Evolutionary conservation across 2,888 invertebrate genomes (phyloP).

Genomic region (Zygothrica quintamaculata): DNA sequence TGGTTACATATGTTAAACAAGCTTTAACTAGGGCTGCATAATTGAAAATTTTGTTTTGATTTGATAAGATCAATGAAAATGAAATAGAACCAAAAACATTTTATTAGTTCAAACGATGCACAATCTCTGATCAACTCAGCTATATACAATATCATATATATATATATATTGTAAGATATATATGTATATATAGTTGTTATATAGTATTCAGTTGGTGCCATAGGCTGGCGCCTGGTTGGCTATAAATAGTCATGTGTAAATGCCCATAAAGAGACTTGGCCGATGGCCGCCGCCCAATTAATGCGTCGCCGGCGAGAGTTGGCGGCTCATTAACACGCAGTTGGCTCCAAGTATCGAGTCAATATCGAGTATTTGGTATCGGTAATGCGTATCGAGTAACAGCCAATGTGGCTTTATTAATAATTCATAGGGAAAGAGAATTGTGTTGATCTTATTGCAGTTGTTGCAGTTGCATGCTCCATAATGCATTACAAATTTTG

Average conservation of each 20-base stretch:
- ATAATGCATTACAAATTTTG: constrained; percentile 76
- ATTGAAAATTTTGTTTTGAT: constrained; percentile 54
- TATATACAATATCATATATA: background rate
- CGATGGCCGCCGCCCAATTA: constrained; percentile 61
- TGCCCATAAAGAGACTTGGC: constrained; percentile 62
- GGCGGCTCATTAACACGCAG: constrained; percentile 76
- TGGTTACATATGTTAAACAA: constrained; percentile 58
- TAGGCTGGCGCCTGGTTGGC: constrained; percentile 57
- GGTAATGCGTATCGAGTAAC: too few relatives aligned
- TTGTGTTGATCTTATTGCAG: constrained; percentile 21
- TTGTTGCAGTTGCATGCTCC: constrained; percentile 52
- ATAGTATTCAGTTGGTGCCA: constrained; percentile 15
- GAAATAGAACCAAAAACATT: constrained; percentile 58
- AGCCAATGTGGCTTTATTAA: constrained; percentile 57
- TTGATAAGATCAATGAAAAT: constrained; percentile 63
- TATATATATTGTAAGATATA: background rate
- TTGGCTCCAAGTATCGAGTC: constrained; percentile 44
- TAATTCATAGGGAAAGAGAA: constrained; percentile 68
- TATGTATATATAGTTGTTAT: background rate
- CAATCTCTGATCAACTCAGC: constrained; percentile 26
- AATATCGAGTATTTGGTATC: constrained; percentile 18
- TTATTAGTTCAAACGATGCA: constrained; percentile 43
- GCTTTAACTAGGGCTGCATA: constrained; percentile 45
- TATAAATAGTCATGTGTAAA: constrained; percentile 52
- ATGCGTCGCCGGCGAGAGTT: constrained; percentile 68